phyloP scores from a whole-genome alignment of 2,797 vertebrate genomes.

The Masticophis lateralis region DNA sequence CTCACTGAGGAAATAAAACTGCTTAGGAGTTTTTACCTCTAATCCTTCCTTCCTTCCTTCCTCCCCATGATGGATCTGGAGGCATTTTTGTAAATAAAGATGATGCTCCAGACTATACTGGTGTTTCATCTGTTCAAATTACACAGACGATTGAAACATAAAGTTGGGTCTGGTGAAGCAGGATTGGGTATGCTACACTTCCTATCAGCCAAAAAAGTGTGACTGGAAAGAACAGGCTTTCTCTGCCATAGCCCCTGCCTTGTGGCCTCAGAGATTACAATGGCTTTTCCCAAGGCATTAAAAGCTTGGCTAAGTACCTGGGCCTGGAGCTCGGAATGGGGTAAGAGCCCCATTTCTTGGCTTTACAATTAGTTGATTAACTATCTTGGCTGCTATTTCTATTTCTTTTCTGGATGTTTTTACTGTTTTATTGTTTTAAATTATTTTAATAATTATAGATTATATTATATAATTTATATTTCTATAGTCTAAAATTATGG shows the following conservation, averaged over 20 bases:
- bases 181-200: background rate
- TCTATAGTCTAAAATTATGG: no score
- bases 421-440: no score
- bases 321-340: no score
- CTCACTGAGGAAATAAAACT: background rate
- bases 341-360: no score
- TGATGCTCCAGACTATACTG: background rate
- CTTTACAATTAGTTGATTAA: no score
- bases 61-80: background rate
- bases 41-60: background rate
- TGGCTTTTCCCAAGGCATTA: background rate
- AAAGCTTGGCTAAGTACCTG: no score
- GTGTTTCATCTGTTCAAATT: background rate
- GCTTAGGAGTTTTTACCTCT: background rate
- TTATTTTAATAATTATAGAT: no score
- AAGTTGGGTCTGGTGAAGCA: background rate
- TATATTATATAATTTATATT: no score
- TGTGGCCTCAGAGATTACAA: background rate
- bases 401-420: no score
- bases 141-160: background rate
- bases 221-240: background rate
- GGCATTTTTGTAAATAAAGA: background rate
- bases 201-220: background rate
- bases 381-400: no score
- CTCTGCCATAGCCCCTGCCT: background rate